Base-by-base conservation (phyloP, 64 coral and sea anemone species). In the Hydrozoanthus tunicans region DNA sequence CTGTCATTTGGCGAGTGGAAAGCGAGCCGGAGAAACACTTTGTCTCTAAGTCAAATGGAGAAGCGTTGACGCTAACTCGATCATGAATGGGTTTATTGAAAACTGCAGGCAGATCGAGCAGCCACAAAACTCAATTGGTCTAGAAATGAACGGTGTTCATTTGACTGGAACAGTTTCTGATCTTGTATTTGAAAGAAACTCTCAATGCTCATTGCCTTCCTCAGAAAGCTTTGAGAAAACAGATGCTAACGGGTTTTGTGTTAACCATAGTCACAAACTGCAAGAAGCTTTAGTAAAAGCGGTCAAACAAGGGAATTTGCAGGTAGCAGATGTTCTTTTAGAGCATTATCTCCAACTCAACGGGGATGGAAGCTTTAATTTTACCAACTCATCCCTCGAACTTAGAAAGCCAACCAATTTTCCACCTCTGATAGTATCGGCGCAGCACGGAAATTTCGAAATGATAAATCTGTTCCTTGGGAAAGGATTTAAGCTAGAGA, bases 391-490 rank as follows among this genome's bases (percentile, higher is more conserved):
- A 13, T 15, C 73, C 24, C 82, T 24, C 13, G 70, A 60, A 26
- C 77, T 67, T 26, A 67, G 26, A 32, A 92, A 75, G 24, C 20
- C 70, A 67, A 24, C 26, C 7, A 96, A 99, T 93, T 99, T 99
- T 56, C 74, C 91, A 11, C 97, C 97, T 6, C 67, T 99, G 1
- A 85, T 99, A 51, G 94, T 96, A 7, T 85, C 97, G 14, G 97
- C 94, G 11, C 94, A 99, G 67, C 90, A 96, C 59, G 97, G 97
- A 17, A 95, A 96, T 61, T 92, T 92, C 73, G 90, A 94, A 56
- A 93, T 95, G 79, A 89, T 99, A 9, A 93, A 99, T 78, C 63
- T 94, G 11, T 96, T 99, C 81, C 86, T 96, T 4, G 91, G 78
- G 3, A 96, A 96, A 85, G 94, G 97, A 6, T 99, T 94, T 60